phyloP scores from a whole-genome alignment of 2,113 vertebrate species.

The Machaerirhynchus nigripectus region DNA sequence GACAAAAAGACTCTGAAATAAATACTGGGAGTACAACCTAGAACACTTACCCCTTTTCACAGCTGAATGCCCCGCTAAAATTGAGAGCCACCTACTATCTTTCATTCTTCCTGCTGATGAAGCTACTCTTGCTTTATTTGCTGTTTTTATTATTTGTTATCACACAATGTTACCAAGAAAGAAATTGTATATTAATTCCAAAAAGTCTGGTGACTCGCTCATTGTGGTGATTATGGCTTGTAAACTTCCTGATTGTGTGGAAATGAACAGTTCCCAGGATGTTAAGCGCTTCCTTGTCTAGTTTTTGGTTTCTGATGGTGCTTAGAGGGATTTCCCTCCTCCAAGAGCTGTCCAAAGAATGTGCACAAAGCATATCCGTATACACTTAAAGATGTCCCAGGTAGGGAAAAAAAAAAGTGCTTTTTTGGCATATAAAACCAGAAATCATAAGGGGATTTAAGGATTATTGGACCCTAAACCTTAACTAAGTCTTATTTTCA shows the following conservation, averaged over 20 bases:
- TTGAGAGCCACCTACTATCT: background rate
- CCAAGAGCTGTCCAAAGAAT: background rate
- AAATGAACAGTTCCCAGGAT: background rate
- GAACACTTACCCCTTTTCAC: background rate
- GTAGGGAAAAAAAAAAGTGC: too few species aligned
- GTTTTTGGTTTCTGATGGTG: background rate
- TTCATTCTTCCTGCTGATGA: background rate
- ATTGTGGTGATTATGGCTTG: background rate
- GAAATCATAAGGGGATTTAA: background rate
- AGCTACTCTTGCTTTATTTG: background rate
- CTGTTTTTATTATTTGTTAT: background rate
- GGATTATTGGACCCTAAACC: background rate
- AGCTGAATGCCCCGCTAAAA: background rate
- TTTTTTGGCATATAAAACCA: background rate
- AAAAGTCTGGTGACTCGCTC: background rate
- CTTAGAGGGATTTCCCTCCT: background rate
- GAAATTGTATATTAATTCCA: slow-evolving; percentile 1
- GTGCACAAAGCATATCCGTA: background rate
- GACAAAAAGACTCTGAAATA: background rate
- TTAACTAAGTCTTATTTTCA: background rate
- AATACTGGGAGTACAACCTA: background rate
- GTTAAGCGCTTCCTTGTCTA: background rate
- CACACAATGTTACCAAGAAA: background rate
- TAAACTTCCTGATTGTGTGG: background rate
- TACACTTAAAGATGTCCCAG: background rate